phyloP scores from a whole-genome alignment of 2,888 invertebrate genomes.

The Oeneis ivallda region DNA sequence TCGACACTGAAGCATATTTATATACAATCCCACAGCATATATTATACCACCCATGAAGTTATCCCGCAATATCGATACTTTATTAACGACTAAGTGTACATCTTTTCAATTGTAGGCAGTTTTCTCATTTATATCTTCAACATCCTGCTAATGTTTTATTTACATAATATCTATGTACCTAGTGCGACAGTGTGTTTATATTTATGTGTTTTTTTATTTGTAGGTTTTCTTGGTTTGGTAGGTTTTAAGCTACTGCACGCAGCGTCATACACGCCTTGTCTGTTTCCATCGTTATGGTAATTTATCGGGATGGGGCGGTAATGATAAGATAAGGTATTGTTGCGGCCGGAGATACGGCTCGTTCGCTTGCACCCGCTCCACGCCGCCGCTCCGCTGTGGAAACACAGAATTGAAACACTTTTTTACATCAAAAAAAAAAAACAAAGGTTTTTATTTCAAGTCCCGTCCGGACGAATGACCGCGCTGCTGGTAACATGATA shows the following conservation, averaged over 20 bases:
- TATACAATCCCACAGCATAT: too few relatives aligned
- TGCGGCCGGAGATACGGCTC: conserved; percentile 69
- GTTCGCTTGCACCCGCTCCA: conserved; percentile 36
- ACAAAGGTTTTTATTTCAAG: conserved; percentile 30
- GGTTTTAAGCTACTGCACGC: not conserved
- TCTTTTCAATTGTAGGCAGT: too few relatives aligned
- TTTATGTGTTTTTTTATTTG: too few relatives aligned
- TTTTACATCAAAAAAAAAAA: conserved; percentile 28
- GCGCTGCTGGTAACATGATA: not conserved
- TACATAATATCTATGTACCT: too few relatives aligned
- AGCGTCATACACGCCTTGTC: conserved; percentile 2
- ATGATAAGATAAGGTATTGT: conserved; percentile 77
- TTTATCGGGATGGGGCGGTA: conserved; percentile 71
- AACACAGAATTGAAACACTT: conserved; percentile 29
- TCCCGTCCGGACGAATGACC: conserved; percentile 14
- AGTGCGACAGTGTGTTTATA: too few relatives aligned
- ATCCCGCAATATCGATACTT: too few relatives aligned
- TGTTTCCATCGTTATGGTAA: conserved; percentile 62
- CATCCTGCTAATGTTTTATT: too few relatives aligned
- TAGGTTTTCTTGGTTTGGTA: too few relatives aligned
- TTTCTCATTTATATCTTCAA: too few relatives aligned
- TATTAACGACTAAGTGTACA: too few relatives aligned
- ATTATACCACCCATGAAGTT: too few relatives aligned
- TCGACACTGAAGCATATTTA: too few relatives aligned
- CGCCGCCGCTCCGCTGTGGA: conserved; percentile 27